Base-by-base conservation (phyloP, 64 coral and sea anemone species). In the Anthopleura sola region DNA sequence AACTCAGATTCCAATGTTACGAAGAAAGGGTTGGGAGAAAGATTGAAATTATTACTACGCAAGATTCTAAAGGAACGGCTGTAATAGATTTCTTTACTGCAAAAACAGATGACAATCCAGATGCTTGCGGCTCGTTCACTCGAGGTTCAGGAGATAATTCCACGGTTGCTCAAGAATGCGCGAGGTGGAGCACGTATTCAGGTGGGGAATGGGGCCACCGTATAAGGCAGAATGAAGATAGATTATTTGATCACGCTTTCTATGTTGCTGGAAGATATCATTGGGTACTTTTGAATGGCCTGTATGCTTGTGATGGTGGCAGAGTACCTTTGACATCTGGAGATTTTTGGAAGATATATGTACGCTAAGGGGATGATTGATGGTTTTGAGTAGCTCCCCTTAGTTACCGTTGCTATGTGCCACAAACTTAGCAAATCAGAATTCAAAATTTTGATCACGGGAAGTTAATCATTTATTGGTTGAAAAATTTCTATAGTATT, bases 1-100 rank as follows among this genome's bases (percentile, higher is more conserved):
- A 82, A 26, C 87, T 88, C 3, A 74, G 87, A 71, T 88, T 88
- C 55, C 78, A 88, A 36, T 88, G 87, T 80, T 53, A 46, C 18
- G 68, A 88, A 49, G 1, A 69, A 75, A 4, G 24, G 21, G 44
- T 77, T 7, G 62, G 84, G 1, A 37, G 28, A 26, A 60, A 37
- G 28, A 18, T 86, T 38, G 56, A 86, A 23, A n/a, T 86, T 3
- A 71, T 68, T 14, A 68, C 23, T 2, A 69, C 84, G n/a, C 18
- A 49, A 14, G 84, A 86, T 60, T 16, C 34, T 21, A 86, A 46
- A 86, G 84, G 84, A 18, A 68, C 26, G 40, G 84, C 84, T 0
- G 84, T 86, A 29, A 56, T 85, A 0, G 9, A 68, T 10, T 85
- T 68, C 34, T 85, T 85, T 56, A 68, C 51, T 39, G 17, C 16